phyloP scores from a whole-genome alignment of 1,140 invertebrate genomes.

The Oedothorax gibbosus region DNA sequence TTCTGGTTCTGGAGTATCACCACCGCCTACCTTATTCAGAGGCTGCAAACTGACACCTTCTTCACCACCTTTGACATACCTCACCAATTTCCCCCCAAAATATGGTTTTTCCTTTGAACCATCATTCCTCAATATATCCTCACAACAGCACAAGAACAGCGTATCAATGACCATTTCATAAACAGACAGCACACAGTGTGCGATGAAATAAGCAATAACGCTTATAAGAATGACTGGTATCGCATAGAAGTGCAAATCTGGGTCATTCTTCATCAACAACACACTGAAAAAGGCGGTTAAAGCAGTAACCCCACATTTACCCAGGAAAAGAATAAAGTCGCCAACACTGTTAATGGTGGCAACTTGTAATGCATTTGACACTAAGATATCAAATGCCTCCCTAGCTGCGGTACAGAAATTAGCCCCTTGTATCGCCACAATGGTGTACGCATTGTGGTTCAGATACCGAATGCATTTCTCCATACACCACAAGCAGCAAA shows the following conservation, averaged over 20 bases:
- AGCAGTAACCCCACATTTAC: conserved; percentile 88
- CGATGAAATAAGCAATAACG: conserved; percentile 91
- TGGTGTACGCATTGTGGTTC: conserved; percentile 83
- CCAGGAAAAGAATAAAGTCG: conserved; percentile 93
- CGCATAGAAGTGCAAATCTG: conserved; percentile 70
- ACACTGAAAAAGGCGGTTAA: conserved; percentile 79
- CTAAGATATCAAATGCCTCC: conserved; percentile 83
- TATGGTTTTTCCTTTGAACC: conserved; percentile 69
- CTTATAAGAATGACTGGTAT: conserved; percentile 88
- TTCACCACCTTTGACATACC: conserved; percentile 27
- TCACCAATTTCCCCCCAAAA: conserved; percentile 58
- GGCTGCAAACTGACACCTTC: conserved; percentile 41
- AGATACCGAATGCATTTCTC: conserved; percentile 81
- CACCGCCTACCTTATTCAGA: conserved; percentile 35
- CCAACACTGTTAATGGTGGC: conserved; percentile 94
- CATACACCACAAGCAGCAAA: conserved; percentile 80
- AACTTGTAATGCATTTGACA: conserved; percentile 87
- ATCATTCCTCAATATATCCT: conserved; percentile 83
- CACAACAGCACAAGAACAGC: conserved; percentile 93
- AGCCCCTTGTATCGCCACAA: conserved; percentile 80
- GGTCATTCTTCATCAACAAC: conserved; percentile 71
- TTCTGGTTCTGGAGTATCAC: conserved; percentile 40
- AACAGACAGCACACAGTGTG: conserved; percentile 92
- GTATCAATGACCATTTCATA: conserved; percentile 98
- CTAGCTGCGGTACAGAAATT: conserved; percentile 77